These are phyloP conservation scores for Drosophila fungiperda DNA, from an alignment of 2,888 invertebrate species.

Conservation along the genomic window DNA sequence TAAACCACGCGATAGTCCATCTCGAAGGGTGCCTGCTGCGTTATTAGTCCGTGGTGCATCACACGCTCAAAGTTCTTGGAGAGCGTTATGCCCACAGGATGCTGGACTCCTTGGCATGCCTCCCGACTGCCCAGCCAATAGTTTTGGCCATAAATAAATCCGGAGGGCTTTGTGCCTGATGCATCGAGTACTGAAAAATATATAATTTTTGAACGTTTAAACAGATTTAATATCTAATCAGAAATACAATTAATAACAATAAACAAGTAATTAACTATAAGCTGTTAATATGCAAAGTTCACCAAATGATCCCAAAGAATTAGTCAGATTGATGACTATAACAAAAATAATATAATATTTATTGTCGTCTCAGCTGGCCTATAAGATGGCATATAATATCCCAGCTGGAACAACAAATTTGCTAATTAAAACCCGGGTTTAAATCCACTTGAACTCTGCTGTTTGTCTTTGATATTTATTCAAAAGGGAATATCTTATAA, in stretches of 20 bases:
- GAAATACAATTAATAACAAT: background rate
- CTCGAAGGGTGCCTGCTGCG: conserved; percentile 83
- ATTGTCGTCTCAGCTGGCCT: background rate
- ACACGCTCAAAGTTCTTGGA: conserved; percentile 83
- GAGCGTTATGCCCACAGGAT: conserved; percentile 83
- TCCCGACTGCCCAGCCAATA: conserved; percentile 87
- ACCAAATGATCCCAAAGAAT: background rate
- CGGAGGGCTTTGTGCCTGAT: conserved; percentile 86
- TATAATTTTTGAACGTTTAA: background rate
- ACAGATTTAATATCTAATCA: background rate
- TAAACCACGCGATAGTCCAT: conserved; percentile 85
- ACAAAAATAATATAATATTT: background rate
- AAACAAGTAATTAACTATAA: background rate
- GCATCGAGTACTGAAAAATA: conserved; percentile 86
- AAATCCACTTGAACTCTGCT: background rate
- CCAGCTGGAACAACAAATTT: background rate
- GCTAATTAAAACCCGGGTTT: background rate
- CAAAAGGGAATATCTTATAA: background rate
- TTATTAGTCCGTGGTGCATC: conserved; percentile 84
- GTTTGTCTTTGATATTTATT: background rate
- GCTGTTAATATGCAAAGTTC: background rate
- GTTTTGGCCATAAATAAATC: conserved; percentile 87
- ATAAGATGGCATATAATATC: background rate
- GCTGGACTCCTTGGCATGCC: conserved; percentile 85
- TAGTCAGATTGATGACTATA: too few relatives aligned